Base-by-base conservation (phyloP, 2,888 invertebrate genomes). In the Allygus modestus region DNA sequence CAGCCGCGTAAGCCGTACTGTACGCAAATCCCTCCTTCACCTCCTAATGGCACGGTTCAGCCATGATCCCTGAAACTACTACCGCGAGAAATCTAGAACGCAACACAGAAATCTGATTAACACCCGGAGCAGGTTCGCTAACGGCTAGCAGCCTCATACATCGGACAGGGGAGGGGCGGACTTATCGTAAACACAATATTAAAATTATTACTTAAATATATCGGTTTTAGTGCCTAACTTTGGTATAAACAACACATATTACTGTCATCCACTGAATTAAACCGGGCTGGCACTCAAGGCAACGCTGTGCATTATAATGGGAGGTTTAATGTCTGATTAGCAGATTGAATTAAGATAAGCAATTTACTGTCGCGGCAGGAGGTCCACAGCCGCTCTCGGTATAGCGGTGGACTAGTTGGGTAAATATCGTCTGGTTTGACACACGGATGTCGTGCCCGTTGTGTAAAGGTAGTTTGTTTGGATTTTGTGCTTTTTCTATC, bases 281-380 rank as follows among this genome's bases (percentile, higher is more conserved):
- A 65, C 65, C 11, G 65, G 20, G 15, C 20, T 1, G 46, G 12
- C 46, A 46, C 17, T 46, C 46, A 17, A 37, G 54, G 65, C 28
- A 28, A 65, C 54, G 12, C 17, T 2, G 28, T 31, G 65, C 65
- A 28, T 65, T 31, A 65, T 65, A 65, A 65, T 65, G 17, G 65
- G 17, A 0, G 65, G 65, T 65, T 65, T 65, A 28, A 65, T 65
- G 65, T 65, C 65, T 65, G 65, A 65, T 65, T 65, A 65, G 65
- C 65, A 65, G 65, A 65, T 65, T 65, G 65, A 31, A 65, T 65
- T 65, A 65, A 65, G 65, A 65, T 65, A 65, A 65, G 65, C 65
- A 65, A 28, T 65, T 65, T 65, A 65, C 65, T 9, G 31, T 17
- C 65, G 15, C 65, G 31, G 31, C 65, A 31, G 65, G 65, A 15